Base-by-base conservation (phyloP, 1,140 invertebrate genomes). In the Panagrolaimus sp. region DNA sequence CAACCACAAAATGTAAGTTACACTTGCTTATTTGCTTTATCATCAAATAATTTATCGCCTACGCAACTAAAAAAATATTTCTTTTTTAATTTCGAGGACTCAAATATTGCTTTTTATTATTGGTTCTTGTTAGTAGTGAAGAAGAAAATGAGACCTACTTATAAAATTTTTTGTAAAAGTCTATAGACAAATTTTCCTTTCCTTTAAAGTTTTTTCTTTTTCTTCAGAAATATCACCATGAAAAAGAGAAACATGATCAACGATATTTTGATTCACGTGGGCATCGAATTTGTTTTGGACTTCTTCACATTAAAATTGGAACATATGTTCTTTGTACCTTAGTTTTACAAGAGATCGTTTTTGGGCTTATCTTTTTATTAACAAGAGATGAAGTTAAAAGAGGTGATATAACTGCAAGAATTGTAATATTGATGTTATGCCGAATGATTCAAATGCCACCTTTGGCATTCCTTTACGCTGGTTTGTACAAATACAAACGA, bases 271-370 rank as follows among this genome's bases (percentile, higher is more conserved):
- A 57, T 57, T 57, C 51, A 11, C 27, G 20, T 27, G 51, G 51
- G 27, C 51, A 57, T 16, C 51, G 51, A 27, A 57, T 57, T 16
- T 57, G 51, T 27, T 20, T 27, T 57, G 51, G 51, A 20, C 27
- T 57, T 25, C 51, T 57, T 16, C 51, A 57, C 16, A 27, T 57
- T 57, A 57, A 57, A 27, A 57, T 57, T 27, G 51, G 51, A 20
- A 57, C 51, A 25, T 57, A 57, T 57, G 51, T 57, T 20, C 20
- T 57, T 27, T 57, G 51, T 27, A 57, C 51, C 27, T 57, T 57
- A 27, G 51, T 57, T 57, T 27, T 57, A 27, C 51, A 57, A 27
- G 51, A 57, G 20, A 57, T 57, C n/a, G 51, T 57, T 20, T 20
- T 20, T n/a, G 51, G 51, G 8, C 20, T 57, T 27, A 57, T 57